Evolutionary conservation across 2,888 invertebrate species (phyloP).

Genomic region (Phorcus lineatus): DNA sequence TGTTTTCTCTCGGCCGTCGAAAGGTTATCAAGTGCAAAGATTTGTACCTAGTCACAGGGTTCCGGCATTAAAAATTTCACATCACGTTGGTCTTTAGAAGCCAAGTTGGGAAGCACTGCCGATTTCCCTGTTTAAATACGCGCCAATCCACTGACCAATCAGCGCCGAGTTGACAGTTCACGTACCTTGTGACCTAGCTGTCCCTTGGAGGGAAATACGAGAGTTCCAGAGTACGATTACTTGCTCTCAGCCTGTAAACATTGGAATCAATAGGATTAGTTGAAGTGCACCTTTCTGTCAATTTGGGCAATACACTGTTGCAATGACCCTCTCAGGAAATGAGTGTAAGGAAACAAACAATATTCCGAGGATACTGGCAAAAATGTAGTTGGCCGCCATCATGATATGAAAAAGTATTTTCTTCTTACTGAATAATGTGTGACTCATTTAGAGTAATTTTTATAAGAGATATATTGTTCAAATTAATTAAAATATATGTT

Average conservation of each 20-base stretch:
- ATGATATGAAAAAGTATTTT: too few relatives aligned
- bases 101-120: slow-evolving; percentile 1
- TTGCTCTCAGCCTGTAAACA: background rate
- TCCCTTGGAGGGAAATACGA: too few relatives aligned
- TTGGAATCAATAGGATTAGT: background rate
- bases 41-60: background rate
- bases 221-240: background rate
- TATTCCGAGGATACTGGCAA: too few relatives aligned
- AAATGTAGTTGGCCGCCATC: too few relatives aligned
- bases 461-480: too few relatives aligned
- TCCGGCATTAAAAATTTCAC: background rate
- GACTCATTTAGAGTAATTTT: too few relatives aligned
- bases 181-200: background rate
- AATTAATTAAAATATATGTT: too few relatives aligned
- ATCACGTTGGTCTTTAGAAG: background rate
- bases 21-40: background rate
- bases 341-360: too few relatives aligned
- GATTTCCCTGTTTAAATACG: slow-evolving; percentile 4
- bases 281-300: too few relatives aligned
- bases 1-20: background rate
- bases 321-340: too few relatives aligned
- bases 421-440: too few relatives aligned
- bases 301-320: too few relatives aligned
- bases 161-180: background rate
- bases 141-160: background rate